Percentiles rank a stretch among this genome's conserved stretches.
phyloP scores from a whole-genome alignment of 1,140 invertebrate genomes.

The Hirudo medicinalis region DNA sequence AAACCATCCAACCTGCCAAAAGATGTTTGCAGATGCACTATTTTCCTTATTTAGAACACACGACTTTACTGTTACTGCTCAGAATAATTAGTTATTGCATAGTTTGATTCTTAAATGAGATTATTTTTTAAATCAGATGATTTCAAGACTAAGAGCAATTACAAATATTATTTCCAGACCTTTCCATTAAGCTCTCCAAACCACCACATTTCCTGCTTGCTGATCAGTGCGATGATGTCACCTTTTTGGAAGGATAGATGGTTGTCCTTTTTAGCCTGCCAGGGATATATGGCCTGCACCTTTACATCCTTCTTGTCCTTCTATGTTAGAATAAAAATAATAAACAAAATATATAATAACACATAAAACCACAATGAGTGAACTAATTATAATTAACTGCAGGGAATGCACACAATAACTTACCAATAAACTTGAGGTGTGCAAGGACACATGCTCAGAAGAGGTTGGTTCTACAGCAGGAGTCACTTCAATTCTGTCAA shows the following conservation, averaged over 20 bases:
- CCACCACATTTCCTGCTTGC: constrained; percentile 59
- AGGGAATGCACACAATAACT: too few relatives aligned
- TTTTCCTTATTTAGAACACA: too few relatives aligned
- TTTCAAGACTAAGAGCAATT: background rate
- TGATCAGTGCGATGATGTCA: constrained; percentile 51
- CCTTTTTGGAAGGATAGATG: constrained; percentile 57
- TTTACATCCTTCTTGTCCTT: constrained; percentile 21
- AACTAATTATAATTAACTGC: too few relatives aligned
- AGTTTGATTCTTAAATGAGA: background rate
- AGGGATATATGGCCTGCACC: constrained; percentile 51
- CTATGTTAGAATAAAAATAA: too few relatives aligned
- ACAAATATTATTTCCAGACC: constrained; percentile 25
- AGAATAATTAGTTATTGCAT: too few relatives aligned
- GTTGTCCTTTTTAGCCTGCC: constrained; percentile 53
- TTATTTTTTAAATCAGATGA: background rate
- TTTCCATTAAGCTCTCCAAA: constrained; percentile 47
- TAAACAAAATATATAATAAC: too few relatives aligned
- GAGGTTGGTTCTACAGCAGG: too few relatives aligned
- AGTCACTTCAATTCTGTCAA: background rate
- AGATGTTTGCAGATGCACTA: constrained; percentile 9
- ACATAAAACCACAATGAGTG: too few relatives aligned
- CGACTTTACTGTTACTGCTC: too few relatives aligned
- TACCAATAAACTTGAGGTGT: too few relatives aligned
- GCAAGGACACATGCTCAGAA: too few relatives aligned
- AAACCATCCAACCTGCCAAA: constrained; percentile 51